phyloP scores from a whole-genome alignment of 2,888 invertebrate species.

The Chrysotoxum bicinctum region DNA sequence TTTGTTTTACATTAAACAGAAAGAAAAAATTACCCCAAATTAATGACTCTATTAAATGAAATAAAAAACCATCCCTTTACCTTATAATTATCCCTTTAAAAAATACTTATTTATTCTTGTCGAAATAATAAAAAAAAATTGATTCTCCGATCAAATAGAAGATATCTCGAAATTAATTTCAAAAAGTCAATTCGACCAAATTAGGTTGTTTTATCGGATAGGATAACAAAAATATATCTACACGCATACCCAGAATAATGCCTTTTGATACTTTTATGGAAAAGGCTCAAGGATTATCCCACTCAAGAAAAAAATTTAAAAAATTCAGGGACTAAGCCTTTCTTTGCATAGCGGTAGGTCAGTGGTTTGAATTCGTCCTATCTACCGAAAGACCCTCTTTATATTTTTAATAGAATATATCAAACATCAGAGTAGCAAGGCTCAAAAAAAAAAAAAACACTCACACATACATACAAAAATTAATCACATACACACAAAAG shows the following conservation, averaged over 20 bases:
- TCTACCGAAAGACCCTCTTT: background rate
- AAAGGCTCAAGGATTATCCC: slow-evolving; percentile 17
- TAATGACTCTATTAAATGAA: slow-evolving; percentile 17
- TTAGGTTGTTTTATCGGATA: background rate
- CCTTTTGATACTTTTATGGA: background rate
- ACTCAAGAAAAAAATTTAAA: background rate
- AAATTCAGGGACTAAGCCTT: background rate
- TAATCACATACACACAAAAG: background rate
- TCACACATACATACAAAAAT: background rate
- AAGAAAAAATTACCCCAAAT: background rate
- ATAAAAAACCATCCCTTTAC: background rate
- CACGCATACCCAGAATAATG: background rate
- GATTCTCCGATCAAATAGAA: background rate
- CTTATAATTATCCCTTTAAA: background rate
- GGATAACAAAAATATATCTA: background rate
- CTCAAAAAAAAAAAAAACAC: background rate
- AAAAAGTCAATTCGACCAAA: background rate
- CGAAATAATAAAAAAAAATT: background rate
- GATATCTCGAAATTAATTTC: background rate
- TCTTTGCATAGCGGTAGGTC: slow-evolving; percentile 24
- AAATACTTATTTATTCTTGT: background rate
- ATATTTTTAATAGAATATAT: background rate
- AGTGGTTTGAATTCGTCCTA: slow-evolving; percentile 1
- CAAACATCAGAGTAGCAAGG: background rate
- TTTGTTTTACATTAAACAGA: background rate